Evolutionary conservation across 2,888 invertebrate genomes (phyloP), one percentile per base, ranked within the genome.

Genomic region (Gymnoscelis rufifasciata): DNA sequence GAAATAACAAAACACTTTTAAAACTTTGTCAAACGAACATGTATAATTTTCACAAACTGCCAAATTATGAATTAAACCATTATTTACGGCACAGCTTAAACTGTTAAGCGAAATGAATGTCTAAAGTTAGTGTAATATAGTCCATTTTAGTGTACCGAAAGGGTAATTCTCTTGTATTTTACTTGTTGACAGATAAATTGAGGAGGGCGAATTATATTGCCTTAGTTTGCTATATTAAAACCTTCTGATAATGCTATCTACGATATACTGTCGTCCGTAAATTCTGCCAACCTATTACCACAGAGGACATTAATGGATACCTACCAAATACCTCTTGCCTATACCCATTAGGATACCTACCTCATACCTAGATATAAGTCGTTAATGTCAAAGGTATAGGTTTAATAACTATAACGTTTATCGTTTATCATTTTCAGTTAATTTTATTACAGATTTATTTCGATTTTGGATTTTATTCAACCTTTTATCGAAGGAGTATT

Each of bases 121-220:
- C 5, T 19, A 19, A 19, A 19, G 19, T 19, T 19, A 19, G 19
- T 19, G 19, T 19, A 19, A 19, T 19, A n/a, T 3, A 31, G 2
- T 30, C 5, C n/a, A 31, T 35, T 35, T 15, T 19, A 10, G 7
- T 19, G 3, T 6, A 35, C 19, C 7, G n/a, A 8, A 15, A 35
- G n/a, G 7, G 19, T 35, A 15, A 35, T 11, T 35, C 35, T 15
- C 26, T 8, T 6, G 26, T 7, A 26, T 26, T 26, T 26, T 8
- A 8, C 10, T 7, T 8, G n/a, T 11, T 31, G 36, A 24, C 30
- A 30, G 33, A 39, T 19, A 13, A 37, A 44, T 44, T 44, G 26
- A 28, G 31, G 33, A 38, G 11, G 29, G 23, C 15, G 33, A 15
- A 14, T 14, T 33, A 19, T 19, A 19, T 19, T 1, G 13, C 3